Conservation (phyloP, 2,113 vertebrate species). For the Rafetus swinhoei region DNA sequence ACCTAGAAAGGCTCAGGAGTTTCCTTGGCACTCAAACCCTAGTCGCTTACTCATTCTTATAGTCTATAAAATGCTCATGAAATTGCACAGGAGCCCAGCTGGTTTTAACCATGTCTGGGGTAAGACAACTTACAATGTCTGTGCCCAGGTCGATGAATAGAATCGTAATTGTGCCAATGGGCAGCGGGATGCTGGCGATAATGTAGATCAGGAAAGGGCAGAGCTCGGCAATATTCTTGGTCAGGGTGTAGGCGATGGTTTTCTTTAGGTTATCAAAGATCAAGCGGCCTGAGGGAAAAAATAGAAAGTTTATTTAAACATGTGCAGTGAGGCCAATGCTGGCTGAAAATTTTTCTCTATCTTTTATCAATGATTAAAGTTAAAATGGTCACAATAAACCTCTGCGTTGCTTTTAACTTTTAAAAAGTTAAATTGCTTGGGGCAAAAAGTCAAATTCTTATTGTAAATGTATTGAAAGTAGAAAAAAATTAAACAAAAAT, state of each 20-base stretch:
- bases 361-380: not conserved
- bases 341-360: not conserved
- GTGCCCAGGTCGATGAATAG: slow-evolving; percentile 86
- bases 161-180: slow-evolving; percentile 86
- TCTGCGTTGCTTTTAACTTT: not conserved
- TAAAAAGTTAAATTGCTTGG: not conserved
- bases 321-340: not conserved
- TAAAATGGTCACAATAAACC: fast-evolving
- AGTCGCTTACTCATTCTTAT: no score
- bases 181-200: slow-evolving; percentile 79
- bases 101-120: fast-evolving
- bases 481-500: not conserved
- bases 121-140: slow-evolving; percentile 78
- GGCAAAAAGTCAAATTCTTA: not conserved
- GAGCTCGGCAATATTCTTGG: slow-evolving; percentile 86
- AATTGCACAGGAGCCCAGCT: not conserved
- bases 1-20: not conserved
- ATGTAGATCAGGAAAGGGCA: slow-evolving; percentile 86
- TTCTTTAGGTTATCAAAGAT: slow-evolving; percentile 89
- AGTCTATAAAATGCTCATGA: not conserved
- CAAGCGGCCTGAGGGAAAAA: slow-evolving; percentile 76
- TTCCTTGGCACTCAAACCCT: not conserved
- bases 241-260: slow-evolving; percentile 85
- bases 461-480: not conserved
- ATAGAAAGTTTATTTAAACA: not conserved